Conservation (phyloP, 2,888 invertebrate species). For the Latrodectus hesperus region DNA sequence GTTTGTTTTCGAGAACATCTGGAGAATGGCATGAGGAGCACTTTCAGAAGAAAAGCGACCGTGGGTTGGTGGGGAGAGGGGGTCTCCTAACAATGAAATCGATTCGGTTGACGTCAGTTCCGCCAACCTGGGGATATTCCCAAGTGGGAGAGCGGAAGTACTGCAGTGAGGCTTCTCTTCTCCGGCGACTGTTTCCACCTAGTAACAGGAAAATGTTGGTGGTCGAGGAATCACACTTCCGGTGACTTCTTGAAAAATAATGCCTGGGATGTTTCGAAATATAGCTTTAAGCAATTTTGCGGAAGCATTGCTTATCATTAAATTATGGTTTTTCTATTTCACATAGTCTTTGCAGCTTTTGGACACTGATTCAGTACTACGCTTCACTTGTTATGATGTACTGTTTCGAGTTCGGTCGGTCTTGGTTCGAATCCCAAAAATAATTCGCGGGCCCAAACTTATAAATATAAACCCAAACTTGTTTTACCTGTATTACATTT, state of each 20-base stretch:
- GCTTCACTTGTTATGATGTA: not conserved
- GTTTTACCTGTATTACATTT: no score
- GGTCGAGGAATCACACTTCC: conserved; percentile 1
- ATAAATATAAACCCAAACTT: no score
- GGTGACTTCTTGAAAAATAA: conserved; percentile 7
- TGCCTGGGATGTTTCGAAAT: not conserved
- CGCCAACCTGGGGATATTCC: conserved; percentile 51
- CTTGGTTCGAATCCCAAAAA: no score
- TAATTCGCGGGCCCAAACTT: no score
- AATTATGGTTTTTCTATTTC: not conserved
- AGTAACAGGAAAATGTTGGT: conserved; percentile 30
- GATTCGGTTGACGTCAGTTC: conserved; percentile 60
- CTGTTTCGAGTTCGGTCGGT: no score
- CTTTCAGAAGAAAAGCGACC: no score
- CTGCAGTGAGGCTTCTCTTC: conserved; percentile 38
- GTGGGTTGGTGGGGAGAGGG: not conserved
- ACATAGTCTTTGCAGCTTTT: not conserved
- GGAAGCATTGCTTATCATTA: not conserved
- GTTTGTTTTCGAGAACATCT: no score
- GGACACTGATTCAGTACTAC: not conserved
- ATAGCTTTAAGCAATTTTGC: no score
- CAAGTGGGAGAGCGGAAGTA: conserved; percentile 41
- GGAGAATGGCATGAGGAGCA: no score
- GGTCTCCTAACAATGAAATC: conserved; percentile 32
- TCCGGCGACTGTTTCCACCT: conserved; percentile 52